These are phyloP conservation scores for Montipora efflorescens DNA, from an alignment of 64 coral and sea anemone genomes.

Conservation along the genomic window DNA sequence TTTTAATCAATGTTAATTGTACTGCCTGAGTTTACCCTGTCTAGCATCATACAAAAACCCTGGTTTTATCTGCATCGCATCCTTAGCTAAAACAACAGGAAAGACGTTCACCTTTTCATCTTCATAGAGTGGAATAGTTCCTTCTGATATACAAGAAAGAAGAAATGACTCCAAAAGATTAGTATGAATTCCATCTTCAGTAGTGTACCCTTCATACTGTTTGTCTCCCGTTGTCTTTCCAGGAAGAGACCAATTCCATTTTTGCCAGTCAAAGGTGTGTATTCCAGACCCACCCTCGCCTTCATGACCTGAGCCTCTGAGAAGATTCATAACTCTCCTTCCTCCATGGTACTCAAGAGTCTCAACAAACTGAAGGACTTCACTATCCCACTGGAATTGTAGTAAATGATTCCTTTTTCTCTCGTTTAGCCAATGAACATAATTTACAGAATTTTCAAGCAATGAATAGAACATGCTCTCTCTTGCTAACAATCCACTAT, in stretches of 20 bases:
- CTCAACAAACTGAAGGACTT: constrained; percentile 78
- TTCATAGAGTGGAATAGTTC: too few species aligned
- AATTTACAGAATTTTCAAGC: constrained; percentile 65
- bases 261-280: constrained; percentile 73
- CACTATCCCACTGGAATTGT: constrained; percentile 73
- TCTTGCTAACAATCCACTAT: constrained; percentile 52
- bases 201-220: constrained; percentile 70
- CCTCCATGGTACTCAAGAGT: constrained; percentile 66
- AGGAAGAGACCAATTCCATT: constrained; percentile 77
- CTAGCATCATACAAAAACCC: constrained; percentile 79
- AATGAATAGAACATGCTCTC: constrained; percentile 76
- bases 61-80: constrained; percentile 77
- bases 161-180: neutral
- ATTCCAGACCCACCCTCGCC: constrained; percentile 65
- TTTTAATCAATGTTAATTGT: constrained; percentile 22
- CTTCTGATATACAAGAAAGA: constrained; percentile 14
- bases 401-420: constrained; percentile 51
- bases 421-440: constrained; percentile 57
- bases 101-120: too few species aligned
- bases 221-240: constrained; percentile 76
- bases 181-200: constrained; percentile 77
- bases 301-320: constrained; percentile 61
- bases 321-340: constrained; percentile 64
- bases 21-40: constrained; percentile 73
- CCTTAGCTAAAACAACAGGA: constrained; percentile 57